A percentile compares a stretch with the other conserved stretches of the same genome.
Conservation (phyloP, 2,113 vertebrate genomes). For the Equus przewalskii region DNA sequence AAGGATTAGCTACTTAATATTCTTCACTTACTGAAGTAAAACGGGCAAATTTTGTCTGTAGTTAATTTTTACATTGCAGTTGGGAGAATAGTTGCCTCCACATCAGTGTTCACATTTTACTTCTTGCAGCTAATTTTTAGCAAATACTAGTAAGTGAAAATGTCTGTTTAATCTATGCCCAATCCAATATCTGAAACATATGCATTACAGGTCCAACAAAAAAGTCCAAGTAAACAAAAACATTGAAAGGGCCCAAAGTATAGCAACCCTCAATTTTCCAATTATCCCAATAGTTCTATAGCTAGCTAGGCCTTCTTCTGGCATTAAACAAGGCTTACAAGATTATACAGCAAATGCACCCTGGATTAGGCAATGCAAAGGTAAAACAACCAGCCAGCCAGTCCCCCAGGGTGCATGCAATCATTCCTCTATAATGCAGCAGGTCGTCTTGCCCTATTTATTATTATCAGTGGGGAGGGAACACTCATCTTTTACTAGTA, state of each 20-base stretch:
- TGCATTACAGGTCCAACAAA: neutral
- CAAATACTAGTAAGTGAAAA: slow-evolving; percentile 49
- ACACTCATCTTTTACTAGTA: neutral
- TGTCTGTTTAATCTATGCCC: neutral
- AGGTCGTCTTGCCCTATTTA: neutral
- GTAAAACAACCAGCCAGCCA: neutral
- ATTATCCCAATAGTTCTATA: neutral
- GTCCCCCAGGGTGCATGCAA: neutral
- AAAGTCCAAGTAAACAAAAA: neutral
- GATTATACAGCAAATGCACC: neutral
- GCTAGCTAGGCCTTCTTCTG: neutral
- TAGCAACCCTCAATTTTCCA: neutral
- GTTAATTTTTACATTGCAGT: slow-evolving; percentile 64
- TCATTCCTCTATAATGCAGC: neutral
- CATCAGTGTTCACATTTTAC: slow-evolving; percentile 53
- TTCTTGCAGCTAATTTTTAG: slow-evolving; percentile 4
- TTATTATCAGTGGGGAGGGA: neutral
- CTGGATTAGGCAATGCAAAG: neutral
- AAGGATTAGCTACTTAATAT: slow-evolving; percentile 72
- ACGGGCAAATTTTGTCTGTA: slow-evolving; percentile 29
- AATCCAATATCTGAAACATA: neutral
- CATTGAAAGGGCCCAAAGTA: neutral
- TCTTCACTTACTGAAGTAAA: slow-evolving; percentile 76
- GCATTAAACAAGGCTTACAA: neutral
- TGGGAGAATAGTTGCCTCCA: slow-evolving; percentile 32